Evolutionary conservation across 2,888 invertebrate genomes (phyloP).

Genomic region (Tuta absoluta): DNA sequence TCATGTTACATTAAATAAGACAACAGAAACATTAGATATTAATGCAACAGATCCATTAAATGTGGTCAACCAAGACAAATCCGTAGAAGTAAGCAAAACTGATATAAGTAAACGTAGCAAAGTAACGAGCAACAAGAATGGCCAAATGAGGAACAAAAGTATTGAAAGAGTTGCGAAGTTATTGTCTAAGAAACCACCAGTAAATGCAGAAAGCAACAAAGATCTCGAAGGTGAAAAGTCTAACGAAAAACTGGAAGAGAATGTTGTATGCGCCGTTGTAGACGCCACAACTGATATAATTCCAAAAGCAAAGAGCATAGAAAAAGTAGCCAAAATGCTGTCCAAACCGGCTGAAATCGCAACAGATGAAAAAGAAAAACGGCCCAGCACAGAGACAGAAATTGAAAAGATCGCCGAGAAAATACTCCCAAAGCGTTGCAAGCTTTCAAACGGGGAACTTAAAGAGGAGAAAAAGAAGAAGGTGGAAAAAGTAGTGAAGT

Average conservation of each 20-base stretch:
- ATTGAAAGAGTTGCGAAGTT: constrained; percentile 29
- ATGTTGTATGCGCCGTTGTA: not conserved
- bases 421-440: constrained; percentile 53
- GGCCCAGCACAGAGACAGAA: constrained; percentile 30
- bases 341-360: constrained; percentile 12
- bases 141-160: constrained; percentile 31
- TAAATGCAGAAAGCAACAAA: not conserved
- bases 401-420: constrained; percentile 33
- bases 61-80: constrained; percentile 21
- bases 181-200: constrained; percentile 31
- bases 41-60: constrained; percentile 12
- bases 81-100: constrained; percentile 21
- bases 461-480: constrained; percentile 68
- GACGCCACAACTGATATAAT: not conserved
- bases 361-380: constrained; percentile 26
- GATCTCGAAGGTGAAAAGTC: constrained; percentile 30
- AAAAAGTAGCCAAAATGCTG: constrained; percentile 8
- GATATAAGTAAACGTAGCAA: constrained; percentile 29
- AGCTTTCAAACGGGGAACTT: constrained; percentile 54
- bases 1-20: constrained; percentile 35
- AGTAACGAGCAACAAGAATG: constrained; percentile 27
- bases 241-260: not conserved
- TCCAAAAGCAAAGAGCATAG: constrained; percentile 11
- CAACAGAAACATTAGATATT: constrained; percentile 26
- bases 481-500: constrained; percentile 70